These are phyloP conservation scores for Typhlichthys subterraneus DNA, from an alignment of 2,797 vertebrate genomes.

Conservation along the genomic window DNA sequence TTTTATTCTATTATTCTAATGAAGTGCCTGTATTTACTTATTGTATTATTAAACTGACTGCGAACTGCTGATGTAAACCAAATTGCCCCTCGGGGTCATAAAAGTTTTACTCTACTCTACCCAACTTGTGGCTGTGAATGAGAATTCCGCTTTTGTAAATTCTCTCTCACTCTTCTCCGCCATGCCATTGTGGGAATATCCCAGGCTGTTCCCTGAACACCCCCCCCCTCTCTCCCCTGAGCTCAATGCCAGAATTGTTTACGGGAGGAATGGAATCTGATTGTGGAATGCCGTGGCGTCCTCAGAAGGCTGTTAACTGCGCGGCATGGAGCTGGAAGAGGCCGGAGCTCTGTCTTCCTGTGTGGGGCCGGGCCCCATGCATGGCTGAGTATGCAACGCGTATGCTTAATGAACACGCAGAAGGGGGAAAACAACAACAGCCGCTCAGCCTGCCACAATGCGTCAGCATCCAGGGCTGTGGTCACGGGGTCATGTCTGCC, in stretches of 20 bases:
- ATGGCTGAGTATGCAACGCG: slow-evolving; percentile 44
- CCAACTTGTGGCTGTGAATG: slow-evolving; percentile 63
- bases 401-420: slow-evolving; percentile 66
- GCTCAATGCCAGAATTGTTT: slow-evolving; percentile 77
- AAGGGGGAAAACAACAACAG: slow-evolving; percentile 52
- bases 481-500: slow-evolving; percentile 69
- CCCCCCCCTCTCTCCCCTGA: neutral
- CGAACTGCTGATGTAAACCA: no score
- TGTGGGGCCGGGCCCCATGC: slow-evolving; percentile 37
- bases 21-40: no score
- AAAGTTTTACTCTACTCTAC: slow-evolving; percentile 23
- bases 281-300: slow-evolving; percentile 71
- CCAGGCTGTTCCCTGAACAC: slow-evolving; percentile 67
- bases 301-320: slow-evolving; percentile 41
- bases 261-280: slow-evolving; percentile 70
- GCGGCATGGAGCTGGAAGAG: slow-evolving; percentile 28
- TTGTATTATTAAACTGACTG: no score
- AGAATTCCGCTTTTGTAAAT: slow-evolving; percentile 52
- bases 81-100: no score
- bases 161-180: slow-evolving; percentile 61
- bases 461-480: slow-evolving; percentile 55
- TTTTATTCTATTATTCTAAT: no score
- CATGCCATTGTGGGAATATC: slow-evolving; percentile 66
- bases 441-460: slow-evolving; percentile 59
- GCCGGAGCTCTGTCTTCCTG: slow-evolving; percentile 23